Conservation (phyloP, 2,888 invertebrate species). For the Oeneis ivallda region DNA sequence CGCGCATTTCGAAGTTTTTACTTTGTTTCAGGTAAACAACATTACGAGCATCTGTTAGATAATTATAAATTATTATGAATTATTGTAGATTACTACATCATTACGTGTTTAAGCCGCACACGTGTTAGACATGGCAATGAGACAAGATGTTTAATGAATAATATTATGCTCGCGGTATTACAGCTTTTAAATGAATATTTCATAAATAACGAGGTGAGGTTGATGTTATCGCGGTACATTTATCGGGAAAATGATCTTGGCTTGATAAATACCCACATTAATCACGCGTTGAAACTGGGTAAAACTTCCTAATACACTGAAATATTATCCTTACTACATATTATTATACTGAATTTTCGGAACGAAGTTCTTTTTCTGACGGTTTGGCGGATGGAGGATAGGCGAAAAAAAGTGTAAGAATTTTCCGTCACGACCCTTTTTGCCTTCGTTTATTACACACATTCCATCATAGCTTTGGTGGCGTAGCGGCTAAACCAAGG, state of each 20-base stretch:
- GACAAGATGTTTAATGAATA: slow-evolving; percentile 30
- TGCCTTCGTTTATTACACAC: too few species aligned
- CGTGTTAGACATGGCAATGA: slow-evolving; percentile 36
- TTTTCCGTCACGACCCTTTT: too few species aligned
- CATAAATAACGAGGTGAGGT: slow-evolving; percentile 30
- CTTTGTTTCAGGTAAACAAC: neutral
- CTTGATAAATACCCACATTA: slow-evolving; percentile 18
- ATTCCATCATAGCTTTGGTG: too few species aligned
- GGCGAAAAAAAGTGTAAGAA: too few species aligned
- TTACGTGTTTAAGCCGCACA: slow-evolving; percentile 33
- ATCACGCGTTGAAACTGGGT: neutral
- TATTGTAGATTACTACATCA: slow-evolving; percentile 30
- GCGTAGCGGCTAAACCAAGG: too few species aligned
- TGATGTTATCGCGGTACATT: slow-evolving; percentile 20
- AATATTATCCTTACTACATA: neutral
- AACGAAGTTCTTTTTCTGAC: too few species aligned
- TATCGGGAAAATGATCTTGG: slow-evolving; percentile 19
- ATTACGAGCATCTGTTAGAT: slow-evolving; percentile 19
- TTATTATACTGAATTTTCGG: too few species aligned
- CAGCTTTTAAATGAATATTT: slow-evolving; percentile 31
- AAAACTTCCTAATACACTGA: neutral
- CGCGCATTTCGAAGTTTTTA: neutral
- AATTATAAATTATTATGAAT: slow-evolving; percentile 31
- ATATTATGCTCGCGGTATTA: slow-evolving; percentile 23
- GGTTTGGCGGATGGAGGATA: too few species aligned